Conservation (phyloP, 2,797 vertebrate species). For the Notolepis coatsorum region DNA sequence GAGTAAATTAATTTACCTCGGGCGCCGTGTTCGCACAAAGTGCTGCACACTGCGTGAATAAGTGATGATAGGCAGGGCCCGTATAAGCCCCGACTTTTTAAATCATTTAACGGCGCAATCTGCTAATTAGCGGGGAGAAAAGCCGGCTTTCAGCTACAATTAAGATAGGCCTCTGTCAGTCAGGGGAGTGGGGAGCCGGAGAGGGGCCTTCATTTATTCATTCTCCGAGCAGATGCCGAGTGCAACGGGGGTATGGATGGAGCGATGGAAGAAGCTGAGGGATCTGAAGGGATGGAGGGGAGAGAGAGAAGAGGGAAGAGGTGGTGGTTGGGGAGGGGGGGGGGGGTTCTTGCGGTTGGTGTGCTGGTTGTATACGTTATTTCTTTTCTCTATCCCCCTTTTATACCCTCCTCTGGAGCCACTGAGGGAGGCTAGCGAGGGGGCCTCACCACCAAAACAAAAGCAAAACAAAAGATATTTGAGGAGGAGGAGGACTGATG, state of each 20-base stretch:
- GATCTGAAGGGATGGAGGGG: slow-evolving; percentile 41
- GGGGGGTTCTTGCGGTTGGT: slow-evolving; percentile 28
- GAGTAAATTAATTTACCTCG: slow-evolving; percentile 87
- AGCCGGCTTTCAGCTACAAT: slow-evolving; percentile 84
- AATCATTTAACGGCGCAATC: slow-evolving; percentile 89
- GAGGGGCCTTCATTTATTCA: slow-evolving; percentile 80
- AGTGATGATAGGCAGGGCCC: slow-evolving; percentile 83
- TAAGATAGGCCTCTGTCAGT: slow-evolving; percentile 83
- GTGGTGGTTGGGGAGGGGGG: background rate
- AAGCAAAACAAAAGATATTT: slow-evolving; percentile 52
- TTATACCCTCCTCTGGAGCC: slow-evolving; percentile 28
- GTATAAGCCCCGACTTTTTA: slow-evolving; percentile 83
- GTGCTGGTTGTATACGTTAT: slow-evolving; percentile 50
- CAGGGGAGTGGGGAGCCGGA: slow-evolving; percentile 57
- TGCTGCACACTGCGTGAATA: slow-evolving; percentile 78
- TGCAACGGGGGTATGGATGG: slow-evolving; percentile 72
- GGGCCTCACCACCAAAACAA: slow-evolving; percentile 43
- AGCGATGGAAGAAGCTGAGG: slow-evolving; percentile 54
- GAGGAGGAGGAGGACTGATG: slow-evolving; percentile 10
- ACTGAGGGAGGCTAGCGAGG: slow-evolving; percentile 40
- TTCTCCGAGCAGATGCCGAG: slow-evolving; percentile 80
- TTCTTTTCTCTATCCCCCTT: slow-evolving; percentile 25
- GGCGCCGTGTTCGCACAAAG: slow-evolving; percentile 78
- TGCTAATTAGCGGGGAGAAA: slow-evolving; percentile 87
- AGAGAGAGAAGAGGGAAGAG: slow-evolving; percentile 6